Conservation (phyloP, 2,797 vertebrate species). For the Pantherophis vulpinus region DNA sequence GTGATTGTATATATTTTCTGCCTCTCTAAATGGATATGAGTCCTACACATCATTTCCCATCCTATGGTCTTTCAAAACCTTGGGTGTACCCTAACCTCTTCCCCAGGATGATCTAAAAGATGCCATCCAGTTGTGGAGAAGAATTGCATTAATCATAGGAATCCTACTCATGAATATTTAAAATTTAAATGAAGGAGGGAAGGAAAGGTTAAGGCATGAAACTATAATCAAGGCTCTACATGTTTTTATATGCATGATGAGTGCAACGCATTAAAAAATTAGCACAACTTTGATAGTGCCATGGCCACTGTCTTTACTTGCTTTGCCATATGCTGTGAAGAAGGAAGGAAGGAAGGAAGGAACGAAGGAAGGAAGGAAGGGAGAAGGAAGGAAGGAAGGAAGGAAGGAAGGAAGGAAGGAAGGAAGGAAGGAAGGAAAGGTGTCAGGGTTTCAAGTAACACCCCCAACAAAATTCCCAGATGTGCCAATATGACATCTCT, state of each 20-base stretch:
- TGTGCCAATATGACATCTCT: too few relatives aligned
- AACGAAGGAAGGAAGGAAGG: not conserved
- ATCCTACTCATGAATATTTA: not conserved
- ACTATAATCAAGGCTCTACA: not conserved
- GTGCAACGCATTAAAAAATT: not conserved
- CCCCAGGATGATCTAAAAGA: not conserved
- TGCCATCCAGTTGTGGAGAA: not conserved
- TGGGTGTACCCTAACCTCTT: not conserved
- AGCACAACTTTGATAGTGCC: not conserved
- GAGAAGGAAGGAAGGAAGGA: too few relatives aligned
- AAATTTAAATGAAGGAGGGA: not conserved
- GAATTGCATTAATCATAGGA: not conserved
- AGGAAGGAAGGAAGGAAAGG: too few relatives aligned
- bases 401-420: not conserved
- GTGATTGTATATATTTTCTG: not conserved
- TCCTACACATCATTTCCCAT: not conserved
- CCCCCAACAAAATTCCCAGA: too few relatives aligned
- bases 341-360: not conserved
- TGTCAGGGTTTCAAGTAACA: too few relatives aligned
- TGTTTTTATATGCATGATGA: not conserved
- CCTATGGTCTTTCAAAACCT: not conserved
- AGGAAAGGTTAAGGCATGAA: not conserved
- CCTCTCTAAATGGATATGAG: not conserved
- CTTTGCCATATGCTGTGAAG: not conserved
- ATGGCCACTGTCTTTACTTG: not conserved